Evolutionary conservation across 2,888 invertebrate genomes (phyloP).

Genomic region (Lissocephala sabroskyi): DNA sequence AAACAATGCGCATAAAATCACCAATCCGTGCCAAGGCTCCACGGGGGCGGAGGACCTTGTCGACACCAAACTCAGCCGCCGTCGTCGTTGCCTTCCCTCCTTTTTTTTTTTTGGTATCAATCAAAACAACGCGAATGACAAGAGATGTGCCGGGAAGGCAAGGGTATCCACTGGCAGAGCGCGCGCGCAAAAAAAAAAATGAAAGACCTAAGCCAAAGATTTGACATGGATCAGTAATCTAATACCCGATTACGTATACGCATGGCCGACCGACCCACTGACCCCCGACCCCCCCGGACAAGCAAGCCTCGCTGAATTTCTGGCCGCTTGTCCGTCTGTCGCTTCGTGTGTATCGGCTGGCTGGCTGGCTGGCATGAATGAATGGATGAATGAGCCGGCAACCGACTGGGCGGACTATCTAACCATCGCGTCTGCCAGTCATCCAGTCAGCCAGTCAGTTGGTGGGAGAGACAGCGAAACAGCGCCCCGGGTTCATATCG

Average conservation of each 20-base stretch:
- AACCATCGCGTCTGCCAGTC: slow-evolving; percentile 28
- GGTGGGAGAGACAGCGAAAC: slow-evolving; percentile 38
- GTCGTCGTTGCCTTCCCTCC: not conserved
- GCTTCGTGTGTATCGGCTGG: slow-evolving; percentile 35
- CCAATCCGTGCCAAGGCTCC: slow-evolving; percentile 35
- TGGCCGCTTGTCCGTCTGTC: not conserved
- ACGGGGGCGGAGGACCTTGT: slow-evolving; percentile 18
- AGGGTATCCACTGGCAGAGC: slow-evolving; percentile 26
- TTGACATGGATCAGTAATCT: slow-evolving; percentile 73
- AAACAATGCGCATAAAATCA: slow-evolving; percentile 58
- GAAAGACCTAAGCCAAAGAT: slow-evolving; percentile 68
- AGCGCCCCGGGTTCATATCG: too few relatives aligned
- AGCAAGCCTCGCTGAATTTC: slow-evolving; percentile 27
- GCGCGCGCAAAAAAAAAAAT: slow-evolving; percentile 19
- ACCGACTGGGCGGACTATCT: slow-evolving; percentile 34
- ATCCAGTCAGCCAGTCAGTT: slow-evolving; percentile 4
- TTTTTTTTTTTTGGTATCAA: slow-evolving; percentile 46
- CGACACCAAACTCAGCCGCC: slow-evolving; percentile 22
- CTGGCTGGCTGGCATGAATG: slow-evolving; percentile 46
- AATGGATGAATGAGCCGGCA: slow-evolving; percentile 55
- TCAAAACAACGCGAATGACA: slow-evolving; percentile 52
- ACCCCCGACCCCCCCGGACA: too few relatives aligned
- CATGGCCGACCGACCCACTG: too few relatives aligned
- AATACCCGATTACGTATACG: slow-evolving; percentile 73
- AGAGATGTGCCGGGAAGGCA: slow-evolving; percentile 7